Conservation (phyloP, 2,113 vertebrate genomes). For the Cephalopterus ornatus region DNA sequence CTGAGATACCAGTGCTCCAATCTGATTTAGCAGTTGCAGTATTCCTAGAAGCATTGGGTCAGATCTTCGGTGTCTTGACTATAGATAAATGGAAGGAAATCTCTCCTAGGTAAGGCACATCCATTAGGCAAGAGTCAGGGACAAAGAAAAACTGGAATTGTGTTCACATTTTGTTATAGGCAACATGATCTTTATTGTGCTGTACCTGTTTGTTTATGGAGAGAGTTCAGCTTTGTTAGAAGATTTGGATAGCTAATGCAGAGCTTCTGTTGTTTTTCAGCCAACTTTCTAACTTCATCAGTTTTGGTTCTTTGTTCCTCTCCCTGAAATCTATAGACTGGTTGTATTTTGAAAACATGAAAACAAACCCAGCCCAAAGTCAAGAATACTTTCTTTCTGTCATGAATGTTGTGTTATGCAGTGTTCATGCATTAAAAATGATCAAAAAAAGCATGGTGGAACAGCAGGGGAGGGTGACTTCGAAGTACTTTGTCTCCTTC, state of each 20-base stretch:
- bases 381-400: not conserved
- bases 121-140: not conserved
- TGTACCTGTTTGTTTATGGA: not conserved
- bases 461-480: not conserved
- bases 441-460: not conserved
- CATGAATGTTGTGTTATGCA: not conserved
- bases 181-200: not conserved
- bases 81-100: not conserved
- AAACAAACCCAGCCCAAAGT: accelerated
- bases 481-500: not conserved
- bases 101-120: not conserved
- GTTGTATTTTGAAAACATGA: not conserved
- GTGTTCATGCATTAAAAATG: not conserved
- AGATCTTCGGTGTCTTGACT: not conserved
- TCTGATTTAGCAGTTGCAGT: not conserved
- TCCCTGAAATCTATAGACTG: not conserved
- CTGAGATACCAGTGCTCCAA: not conserved
- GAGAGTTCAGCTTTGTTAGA: not conserved
- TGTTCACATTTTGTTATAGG: not conserved
- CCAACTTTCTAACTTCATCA: not conserved
- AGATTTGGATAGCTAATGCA: not conserved
- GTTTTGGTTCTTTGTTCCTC: not conserved
- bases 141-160: not conserved
- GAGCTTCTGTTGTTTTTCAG: not conserved
- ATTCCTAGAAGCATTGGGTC: not conserved